Percentiles rank a stretch among this genome's conserved stretches.
phyloP scores from a whole-genome alignment of 2,888 invertebrate species.

The Dendrolimus houi region DNA sequence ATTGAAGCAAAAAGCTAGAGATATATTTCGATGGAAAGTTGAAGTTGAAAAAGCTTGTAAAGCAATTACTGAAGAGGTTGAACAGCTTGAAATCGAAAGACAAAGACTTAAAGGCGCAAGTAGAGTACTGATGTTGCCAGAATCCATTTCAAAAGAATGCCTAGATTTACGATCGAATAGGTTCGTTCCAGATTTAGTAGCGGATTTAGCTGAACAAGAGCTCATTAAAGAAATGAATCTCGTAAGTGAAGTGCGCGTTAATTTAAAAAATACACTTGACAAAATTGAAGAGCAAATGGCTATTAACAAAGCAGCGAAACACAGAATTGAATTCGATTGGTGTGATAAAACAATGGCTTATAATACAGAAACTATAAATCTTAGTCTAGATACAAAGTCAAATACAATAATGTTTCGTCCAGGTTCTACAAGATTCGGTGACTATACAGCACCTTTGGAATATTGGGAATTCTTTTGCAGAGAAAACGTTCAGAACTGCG shows the following conservation, averaged over 20 bases:
- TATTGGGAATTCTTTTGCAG: constrained; percentile 91
- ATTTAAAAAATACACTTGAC: constrained; percentile 77
- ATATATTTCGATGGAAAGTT: constrained; percentile 84
- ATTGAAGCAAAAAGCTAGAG: constrained; percentile 79
- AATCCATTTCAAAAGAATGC: constrained; percentile 86
- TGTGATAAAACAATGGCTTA: constrained; percentile 91
- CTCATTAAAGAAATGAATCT: constrained; percentile 84
- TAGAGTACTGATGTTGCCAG: constrained; percentile 81
- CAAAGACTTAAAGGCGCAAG: constrained; percentile 81
- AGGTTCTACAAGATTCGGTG: constrained; percentile 87
- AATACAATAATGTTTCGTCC: constrained; percentile 85
- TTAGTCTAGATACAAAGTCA: constrained; percentile 82
- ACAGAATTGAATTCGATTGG: constrained; percentile 92
- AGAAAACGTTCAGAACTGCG: constrained; percentile 85
- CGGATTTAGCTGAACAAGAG: constrained; percentile 86
- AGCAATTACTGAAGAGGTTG: constrained; percentile 82
- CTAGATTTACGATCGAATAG: constrained; percentile 82
- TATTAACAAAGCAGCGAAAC: constrained; percentile 87
- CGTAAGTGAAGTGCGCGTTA: constrained; percentile 80
- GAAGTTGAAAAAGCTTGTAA: constrained; percentile 83
- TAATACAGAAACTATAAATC: constrained; percentile 83
- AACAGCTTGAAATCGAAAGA: constrained; percentile 80
- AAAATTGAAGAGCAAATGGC: constrained; percentile 83
- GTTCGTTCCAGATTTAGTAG: constrained; percentile 83
- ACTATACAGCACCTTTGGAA: constrained; percentile 80